Evolutionary conservation across 2,888 invertebrate species (phyloP), one percentile per base, ranked within the genome.

Genomic region (Sepioteuthis lessoniana): DNA sequence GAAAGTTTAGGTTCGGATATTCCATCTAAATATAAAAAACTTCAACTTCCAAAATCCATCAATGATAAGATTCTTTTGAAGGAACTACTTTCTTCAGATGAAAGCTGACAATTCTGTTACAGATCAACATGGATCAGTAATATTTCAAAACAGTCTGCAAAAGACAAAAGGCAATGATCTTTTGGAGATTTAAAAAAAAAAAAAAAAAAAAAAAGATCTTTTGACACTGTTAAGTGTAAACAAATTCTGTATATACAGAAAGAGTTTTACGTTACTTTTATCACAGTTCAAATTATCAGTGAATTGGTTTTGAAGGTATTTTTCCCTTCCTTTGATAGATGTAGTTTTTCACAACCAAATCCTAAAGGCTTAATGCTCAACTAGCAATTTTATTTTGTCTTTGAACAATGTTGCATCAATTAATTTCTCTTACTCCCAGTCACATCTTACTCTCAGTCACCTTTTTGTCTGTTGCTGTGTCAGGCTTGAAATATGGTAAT

Each of bases 21-120:
- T 92, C 93, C 93, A 19, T 38, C 90, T 16, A 95, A 94, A 90
- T 95, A 95, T 19, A 94, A 95, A 25, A 25, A 93, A 25, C 94
- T 96, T n/a, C 95, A 96, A 2, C 90, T 96, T n/a, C 96, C 96
- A n/a, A 92, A 94, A 47, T 60, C 95, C 38, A 93, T 96, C 28
- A 95, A 95, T n/a, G 95, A 96, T 31, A 76, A 94, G 38, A 94
- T 96, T 31, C 94, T 95, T 38, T 90, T 96, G 76, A 95, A 93
- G 60, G 94, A 95, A 90, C 25, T 95, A 10, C 94, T 96, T 46
- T 91, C 91, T 42, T n/a, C 38, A 10, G 93, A 93, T 13, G 92
- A 92, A 92, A 47, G 47, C 31, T 42, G 47, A 92, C 16, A 16
- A 31, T 38, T n/a, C 35, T 46, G 38, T 38, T 19, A 10, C 13